Evolutionary conservation across 2,797 vertebrate species (phyloP), one percentile per base, ranked within the genome.

Genomic region (Mus minutoides): DNA sequence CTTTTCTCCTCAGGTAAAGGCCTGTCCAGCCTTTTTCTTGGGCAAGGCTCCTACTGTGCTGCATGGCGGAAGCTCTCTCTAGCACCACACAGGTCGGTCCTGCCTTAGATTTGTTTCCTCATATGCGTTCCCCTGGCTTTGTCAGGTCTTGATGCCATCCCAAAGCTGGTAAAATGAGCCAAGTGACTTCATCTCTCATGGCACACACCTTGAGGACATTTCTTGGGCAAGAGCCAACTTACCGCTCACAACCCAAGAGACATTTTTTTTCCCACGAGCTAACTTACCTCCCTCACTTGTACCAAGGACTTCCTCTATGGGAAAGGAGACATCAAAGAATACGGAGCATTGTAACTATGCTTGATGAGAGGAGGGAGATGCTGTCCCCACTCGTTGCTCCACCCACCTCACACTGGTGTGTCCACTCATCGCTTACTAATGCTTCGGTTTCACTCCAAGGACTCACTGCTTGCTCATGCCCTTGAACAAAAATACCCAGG

Each of bases 231-330:
- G 85, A 79, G 90, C 92, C 92, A 97, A 73, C 7, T 56, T 69
- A 79, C 43, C 76, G 56, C 94, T 95, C 91, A 97, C 93, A 95
- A 87, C 86, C 71, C 0, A 82, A 92, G 80, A 98, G 92, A 79
- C 40, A 49, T 6, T 98, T 97, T 98, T 97, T 98, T 97, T 97
- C 97, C 97, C 76, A 79, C 46, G 92, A 89, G 26, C 3, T 80
- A 92, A 34, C 75, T 93, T 94, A 93, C 91, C 90, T 97, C 97
- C 97, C 67, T 96, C 94, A 95, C 93, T 60, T 31, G 77, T 26
- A 90, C 95, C 95, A 67, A 95, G 83, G 92, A 79, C 49, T 97
- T 96, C 54, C 82, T 96, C 95, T 91, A 34, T 90, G 96, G 54
- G 34, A 96, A 93, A 90, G 94, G 88, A 62, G 83, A 92, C 92